Base-by-base conservation (phyloP, 37 sponge, comb jelly and placozoan species). In the Agelas oroides region DNA sequence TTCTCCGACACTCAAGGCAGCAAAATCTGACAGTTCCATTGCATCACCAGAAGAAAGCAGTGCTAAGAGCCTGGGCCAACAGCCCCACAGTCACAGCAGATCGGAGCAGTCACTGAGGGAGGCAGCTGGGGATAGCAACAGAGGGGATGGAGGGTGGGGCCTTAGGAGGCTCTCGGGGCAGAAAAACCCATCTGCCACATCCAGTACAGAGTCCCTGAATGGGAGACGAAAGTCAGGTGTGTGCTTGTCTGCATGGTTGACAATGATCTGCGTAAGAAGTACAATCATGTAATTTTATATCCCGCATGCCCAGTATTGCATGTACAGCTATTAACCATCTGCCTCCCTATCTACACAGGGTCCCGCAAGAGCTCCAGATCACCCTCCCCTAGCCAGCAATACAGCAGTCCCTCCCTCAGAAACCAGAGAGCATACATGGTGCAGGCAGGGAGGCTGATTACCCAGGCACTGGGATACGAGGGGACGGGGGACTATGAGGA, bases 361-460 rank as follows among this genome's bases (percentile, higher is more conserved):
- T 70, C 30, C 20, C 34, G 11, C 55, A 21, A 3, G 31, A 20
- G 20, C 18, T 39, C 86, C 16, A 27, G 54, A 27, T 77, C 70
- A 37, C 61, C 75, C 14, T 69, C 78, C 38, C 52, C 68, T 24
- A 19, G 68, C 27, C 37, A 69, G 53, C 54, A 70, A 30, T 16
- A 33, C 60, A 76, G 60, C 59, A 85, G 70, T 70, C 87, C 76
- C 58, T 30, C 57, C 31, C 59, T 58, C 12, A 66, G 30, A 11
- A 31, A 59, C 15, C 53, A 69, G 36, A 74, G n/a, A 21, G 96
- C 84, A 25, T 96, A 96, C 57, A 40, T 96, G 19, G 66, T 84
- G 52, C 88, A 93, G 58, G 91, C 96, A 1, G 84, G 90, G 5
- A 71, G 78, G 52, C 83, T 96, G 53, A 87, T 96, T n/a, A 65